A percentile compares a stretch with the other conserved stretches of the same genome.
phyloP scores from a whole-genome alignment of 2,888 invertebrate species.

The Caradrina clavipalpis region DNA sequence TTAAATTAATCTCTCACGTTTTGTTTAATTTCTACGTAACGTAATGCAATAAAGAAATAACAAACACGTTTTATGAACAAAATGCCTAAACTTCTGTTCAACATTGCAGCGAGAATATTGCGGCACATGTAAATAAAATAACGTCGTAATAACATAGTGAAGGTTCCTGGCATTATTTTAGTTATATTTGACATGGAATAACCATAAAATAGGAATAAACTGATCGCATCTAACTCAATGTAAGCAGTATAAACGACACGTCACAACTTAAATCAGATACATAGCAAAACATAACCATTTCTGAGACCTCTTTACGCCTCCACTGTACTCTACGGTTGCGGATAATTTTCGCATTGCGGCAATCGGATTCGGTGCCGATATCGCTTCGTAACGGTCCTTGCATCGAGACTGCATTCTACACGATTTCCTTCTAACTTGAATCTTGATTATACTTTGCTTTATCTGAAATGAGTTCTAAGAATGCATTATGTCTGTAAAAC shows the following conservation, averaged over 20 bases:
- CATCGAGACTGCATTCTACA: conserved; percentile 83
- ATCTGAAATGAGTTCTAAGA: conserved; percentile 72
- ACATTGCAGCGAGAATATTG: conserved; percentile 22
- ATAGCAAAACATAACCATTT: conserved; percentile 87
- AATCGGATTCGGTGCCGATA: conserved; percentile 86
- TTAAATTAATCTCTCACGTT: conserved; percentile 49
- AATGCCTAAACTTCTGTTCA: conserved; percentile 44
- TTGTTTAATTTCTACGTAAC: conserved; percentile 35
- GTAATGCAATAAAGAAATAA: conserved; percentile 46
- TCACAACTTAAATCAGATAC: conserved; percentile 88
- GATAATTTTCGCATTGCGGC: conserved; percentile 89
- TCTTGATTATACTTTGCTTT: conserved; percentile 76
- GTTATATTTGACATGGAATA: conserved; percentile 73
- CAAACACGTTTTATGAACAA: conserved; percentile 45
- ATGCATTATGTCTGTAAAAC: conserved; percentile 59
- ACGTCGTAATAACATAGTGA: conserved; percentile 60
- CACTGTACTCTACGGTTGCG: conserved; percentile 77
- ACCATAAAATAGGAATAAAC: conserved; percentile 81
- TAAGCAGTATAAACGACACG: conserved; percentile 84
- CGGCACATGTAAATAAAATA: conserved; percentile 49
- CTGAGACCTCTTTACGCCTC: conserved; percentile 85
- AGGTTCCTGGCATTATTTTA: conserved; percentile 61
- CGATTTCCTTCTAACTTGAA: conserved; percentile 78
- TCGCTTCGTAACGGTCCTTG: conserved; percentile 85
- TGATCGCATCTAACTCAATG: conserved; percentile 81